These are phyloP conservation scores for Perizoma flavofasciatum DNA, from an alignment of 2,888 invertebrate genomes.

Conservation along the genomic window DNA sequence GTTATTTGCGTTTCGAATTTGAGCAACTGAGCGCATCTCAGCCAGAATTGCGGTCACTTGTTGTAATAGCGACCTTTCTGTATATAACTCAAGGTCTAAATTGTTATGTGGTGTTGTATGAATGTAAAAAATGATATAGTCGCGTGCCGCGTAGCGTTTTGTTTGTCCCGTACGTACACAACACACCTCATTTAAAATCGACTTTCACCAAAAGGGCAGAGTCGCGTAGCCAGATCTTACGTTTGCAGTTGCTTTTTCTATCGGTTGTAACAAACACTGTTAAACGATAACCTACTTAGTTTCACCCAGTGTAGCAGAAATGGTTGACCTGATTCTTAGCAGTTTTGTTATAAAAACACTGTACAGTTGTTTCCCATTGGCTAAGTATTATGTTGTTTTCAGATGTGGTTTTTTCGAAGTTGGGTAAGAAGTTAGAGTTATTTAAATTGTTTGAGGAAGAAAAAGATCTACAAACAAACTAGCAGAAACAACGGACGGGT, in stretches of 20 bases:
- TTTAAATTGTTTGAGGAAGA: too few species aligned
- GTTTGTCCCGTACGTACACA: slow-evolving; percentile 59
- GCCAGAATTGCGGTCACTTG: slow-evolving; percentile 38
- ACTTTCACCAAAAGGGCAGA: slow-evolving; percentile 77
- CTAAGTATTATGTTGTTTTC: too few species aligned
- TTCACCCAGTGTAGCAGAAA: slow-evolving; percentile 3
- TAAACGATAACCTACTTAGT: slow-evolving; percentile 17
- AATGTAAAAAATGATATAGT: slow-evolving; percentile 54
- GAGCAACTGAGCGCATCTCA: slow-evolving; percentile 50
- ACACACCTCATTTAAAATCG: slow-evolving; percentile 67
- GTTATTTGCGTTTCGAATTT: slow-evolving; percentile 60
- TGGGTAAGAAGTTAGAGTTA: too few species aligned
- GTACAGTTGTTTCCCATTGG: too few species aligned
- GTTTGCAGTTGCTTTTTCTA: slow-evolving; percentile 34
- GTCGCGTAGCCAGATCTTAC: slow-evolving; percentile 47
- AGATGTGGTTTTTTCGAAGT: too few species aligned
- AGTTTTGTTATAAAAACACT: too few species aligned
- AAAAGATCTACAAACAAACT: too few species aligned
- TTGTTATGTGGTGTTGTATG: slow-evolving; percentile 40
- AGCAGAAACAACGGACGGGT: too few species aligned
- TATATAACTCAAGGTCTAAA: slow-evolving; percentile 45
- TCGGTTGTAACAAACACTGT: slow-evolving; percentile 16
- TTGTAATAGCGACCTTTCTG: slow-evolving; percentile 47
- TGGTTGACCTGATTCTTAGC: slow-evolving; percentile 2
- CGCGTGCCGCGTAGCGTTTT: slow-evolving; percentile 59